These are phyloP conservation scores for Timema cristinae DNA, from an alignment of 2,888 invertebrate species.

Conservation along the genomic window DNA sequence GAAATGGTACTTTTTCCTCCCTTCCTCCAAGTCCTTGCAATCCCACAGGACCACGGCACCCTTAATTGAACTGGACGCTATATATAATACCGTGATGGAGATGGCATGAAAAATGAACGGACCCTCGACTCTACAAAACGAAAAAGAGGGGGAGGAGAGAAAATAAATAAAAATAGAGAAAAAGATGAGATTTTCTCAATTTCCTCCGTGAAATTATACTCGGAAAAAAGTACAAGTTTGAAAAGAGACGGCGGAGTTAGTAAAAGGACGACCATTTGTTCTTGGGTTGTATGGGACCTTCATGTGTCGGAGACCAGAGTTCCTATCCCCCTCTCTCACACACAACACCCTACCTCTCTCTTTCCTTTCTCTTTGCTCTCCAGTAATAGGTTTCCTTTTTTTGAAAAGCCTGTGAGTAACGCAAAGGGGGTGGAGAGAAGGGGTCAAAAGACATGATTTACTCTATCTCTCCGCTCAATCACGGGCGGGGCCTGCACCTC, in stretches of 20 bases:
- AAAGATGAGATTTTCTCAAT: constrained; percentile 49
- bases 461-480: constrained; percentile 32
- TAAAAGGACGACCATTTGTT: constrained; percentile 30
- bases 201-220: constrained; percentile 48
- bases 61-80: constrained; percentile 47
- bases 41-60: constrained; percentile 20
- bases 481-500: constrained; percentile 24
- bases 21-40: not conserved
- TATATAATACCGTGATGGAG: constrained; percentile 39
- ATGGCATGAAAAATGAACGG: constrained; percentile 50
- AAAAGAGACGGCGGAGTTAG: constrained; percentile 1
- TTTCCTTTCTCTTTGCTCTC: not conserved
- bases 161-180: constrained; percentile 28
- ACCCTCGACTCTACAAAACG: not conserved
- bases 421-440: not conserved
- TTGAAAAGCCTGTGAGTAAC: not conserved
- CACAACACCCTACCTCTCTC: not conserved
- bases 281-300: constrained; percentile 25
- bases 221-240: constrained; percentile 38
- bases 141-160: not conserved
- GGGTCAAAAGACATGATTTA: constrained; percentile 33
- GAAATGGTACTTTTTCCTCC: too few species aligned
- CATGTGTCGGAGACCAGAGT: constrained; percentile 9
- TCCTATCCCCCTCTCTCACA: too few species aligned
- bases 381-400: not conserved